Conservation (phyloP, 2,888 invertebrate species). For the Aporophyla nigra region DNA sequence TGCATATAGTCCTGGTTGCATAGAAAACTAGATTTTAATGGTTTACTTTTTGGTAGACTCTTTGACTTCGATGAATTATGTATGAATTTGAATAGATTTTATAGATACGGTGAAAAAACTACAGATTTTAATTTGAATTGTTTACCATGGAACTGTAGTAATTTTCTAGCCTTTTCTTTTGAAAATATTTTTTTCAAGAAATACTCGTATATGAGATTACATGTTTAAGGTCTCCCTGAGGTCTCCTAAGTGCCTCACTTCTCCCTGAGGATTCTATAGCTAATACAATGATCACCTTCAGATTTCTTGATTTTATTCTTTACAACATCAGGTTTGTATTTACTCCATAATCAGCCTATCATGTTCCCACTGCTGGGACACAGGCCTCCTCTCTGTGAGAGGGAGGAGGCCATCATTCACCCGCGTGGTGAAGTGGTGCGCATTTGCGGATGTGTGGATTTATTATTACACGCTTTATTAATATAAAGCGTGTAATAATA, state of each 20-base stretch:
- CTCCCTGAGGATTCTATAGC: no score
- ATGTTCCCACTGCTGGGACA: no score
- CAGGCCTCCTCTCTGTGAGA: no score
- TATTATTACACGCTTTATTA: no score
- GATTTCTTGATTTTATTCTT: not conserved
- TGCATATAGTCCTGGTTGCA: not conserved
- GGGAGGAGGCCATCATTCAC: no score
- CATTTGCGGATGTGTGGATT: no score
- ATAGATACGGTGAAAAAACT: not conserved
- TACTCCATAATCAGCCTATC: no score
- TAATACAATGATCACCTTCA: not conserved
- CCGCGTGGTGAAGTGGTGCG: no score
- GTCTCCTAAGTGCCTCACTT: no score
- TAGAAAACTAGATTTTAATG: slow-evolving; percentile 3
- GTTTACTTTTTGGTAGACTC: not conserved
- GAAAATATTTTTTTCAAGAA: not conserved
- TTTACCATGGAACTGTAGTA: not conserved
- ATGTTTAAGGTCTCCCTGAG: no score
- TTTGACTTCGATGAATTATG: not conserved
- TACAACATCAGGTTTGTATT: not conserved
- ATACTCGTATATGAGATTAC: no score
- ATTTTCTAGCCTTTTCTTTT: not conserved
- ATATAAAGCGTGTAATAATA: no score
- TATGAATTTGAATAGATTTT: not conserved
- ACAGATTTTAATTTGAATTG: not conserved